Percentiles rank a stretch among this genome's conserved stretches.
Conservation (phyloP, 2,888 invertebrate genomes). For the Dolichopus griseipennis region DNA sequence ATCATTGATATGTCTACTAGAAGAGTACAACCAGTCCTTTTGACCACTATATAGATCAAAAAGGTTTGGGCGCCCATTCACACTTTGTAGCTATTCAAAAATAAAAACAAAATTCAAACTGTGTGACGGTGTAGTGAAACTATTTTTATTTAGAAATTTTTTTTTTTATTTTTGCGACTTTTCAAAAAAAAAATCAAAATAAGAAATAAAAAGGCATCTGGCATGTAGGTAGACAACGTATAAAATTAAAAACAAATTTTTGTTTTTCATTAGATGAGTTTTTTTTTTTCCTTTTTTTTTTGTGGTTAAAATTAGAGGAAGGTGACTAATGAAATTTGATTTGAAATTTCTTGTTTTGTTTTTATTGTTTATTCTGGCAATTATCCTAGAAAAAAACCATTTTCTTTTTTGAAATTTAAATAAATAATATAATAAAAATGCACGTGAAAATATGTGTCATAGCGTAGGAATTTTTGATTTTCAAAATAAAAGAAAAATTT, state of each 20-base stretch:
- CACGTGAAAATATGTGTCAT: slow-evolving; percentile 1
- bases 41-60: no score
- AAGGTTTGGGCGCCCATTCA: no score
- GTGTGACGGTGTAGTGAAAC: no score
- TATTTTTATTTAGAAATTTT: no score
- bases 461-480: not conserved
- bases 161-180: no score
- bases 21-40: no score
- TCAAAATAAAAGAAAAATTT: not conserved
- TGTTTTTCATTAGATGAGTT: no score
- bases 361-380: not conserved
- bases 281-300: not conserved
- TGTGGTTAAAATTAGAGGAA: not conserved
- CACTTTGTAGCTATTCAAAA: no score
- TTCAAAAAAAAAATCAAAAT: no score
- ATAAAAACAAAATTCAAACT: no score
- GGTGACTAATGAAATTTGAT: not conserved
- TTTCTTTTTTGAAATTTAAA: no score
- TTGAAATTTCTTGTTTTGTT: not conserved
- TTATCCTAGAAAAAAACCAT: not conserved
- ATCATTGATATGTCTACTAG: no score
- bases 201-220: not conserved
- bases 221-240: not conserved
- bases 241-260: not conserved
- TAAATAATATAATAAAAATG: not conserved